Evolutionary conservation across 92 coral and sea anemone species (phyloP), one percentile per base, ranked within the genome.

Genomic region (Micromussa lordhowensis): DNA sequence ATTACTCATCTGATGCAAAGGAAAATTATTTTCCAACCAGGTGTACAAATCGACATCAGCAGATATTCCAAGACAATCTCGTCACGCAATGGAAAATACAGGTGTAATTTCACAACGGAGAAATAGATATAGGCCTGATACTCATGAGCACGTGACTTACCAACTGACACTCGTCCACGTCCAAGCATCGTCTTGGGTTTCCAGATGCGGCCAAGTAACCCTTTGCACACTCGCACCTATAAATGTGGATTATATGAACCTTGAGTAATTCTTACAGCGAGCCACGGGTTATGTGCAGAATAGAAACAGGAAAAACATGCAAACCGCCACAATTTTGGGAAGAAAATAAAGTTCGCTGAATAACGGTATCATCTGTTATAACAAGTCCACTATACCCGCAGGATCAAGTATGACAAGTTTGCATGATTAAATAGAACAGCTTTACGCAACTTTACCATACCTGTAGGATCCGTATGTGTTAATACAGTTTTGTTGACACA

Each of bases 401-500:
- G 4, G 22, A 4, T 71, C 74, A 18, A 32, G 4, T 5, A 32
- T 36, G 8, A 21, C 38, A 66, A 4, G 13, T 13, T 66, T 66
- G 13, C n/a, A 22, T 66, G 5, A 66, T 66, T 9, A 3, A 22
- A 28, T 22, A 66, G 22, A 4, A 66, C 35, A 68, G 35, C 16
- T 15, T 44, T 6, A 8, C 51, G 10, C 51, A 44, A 44, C 51
- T 44, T 32, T 35, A 36, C 32, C 16, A 76, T 79, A 79, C 83
- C 83, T 79, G 70, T 79, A 79, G 3, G 83, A 79, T 53, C 83
- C 83, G 69, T 54, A 49, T 2, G 64, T 58, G 29, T 79, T 79
- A 26, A 79, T 53, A 31, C 83, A 79, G 57, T 30, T 55, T 59
- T 79, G 83, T 30, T 79, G 83, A 55, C 83, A 79, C 83, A 53